Evolutionary conservation across 2,888 invertebrate genomes (phyloP), one percentile per base, ranked within the genome.

Genomic region (Apantesis nais): DNA sequence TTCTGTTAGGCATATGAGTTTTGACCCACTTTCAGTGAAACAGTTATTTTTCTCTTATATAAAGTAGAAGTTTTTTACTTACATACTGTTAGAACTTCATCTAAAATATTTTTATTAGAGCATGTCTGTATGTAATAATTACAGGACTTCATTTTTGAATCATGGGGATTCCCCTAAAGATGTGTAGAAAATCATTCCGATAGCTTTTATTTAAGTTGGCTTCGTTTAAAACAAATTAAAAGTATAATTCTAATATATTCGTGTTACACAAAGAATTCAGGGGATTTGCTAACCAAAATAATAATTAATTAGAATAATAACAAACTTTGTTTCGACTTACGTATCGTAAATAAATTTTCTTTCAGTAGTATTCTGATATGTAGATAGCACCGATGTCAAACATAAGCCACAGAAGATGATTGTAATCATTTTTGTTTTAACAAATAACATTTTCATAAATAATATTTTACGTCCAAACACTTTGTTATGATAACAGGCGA

Each of bases 311-410:
- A 1, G 16, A 8, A 29, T 22, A 39, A 29, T 31, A 68, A 68
- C 29, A 63, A 52, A 68, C 5, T 39, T 39, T 66, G 44, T 11
- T 25, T 14, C 9, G 25, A 89, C 93, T 88, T 86, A 93, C 93
- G 77, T 86, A 66, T 88, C 81, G 71, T 91, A 92, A 75, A 90
- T 80, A 84, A 93, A 93, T 25, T 80, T 85, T 77, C 88, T 91
- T 62, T 85, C 83, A 29, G 75, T 79, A 34, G 58, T 77, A 31
- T 62, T 64, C 44, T 75, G 66, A 16, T n/a, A 62, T 48, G 62
- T 66, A 74, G 76, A 73, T 29, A 78, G 66, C 66, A 76, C 82
- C 69, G 70, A 70, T 55, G 74, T 62, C 0, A 82, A 62, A 34
- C 77, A 70, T 37, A 85, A 66, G 62, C 75, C 62, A 72, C 69